Conservation (phyloP, 2,888 invertebrate genomes). For the Cotesia congregata region DNA sequence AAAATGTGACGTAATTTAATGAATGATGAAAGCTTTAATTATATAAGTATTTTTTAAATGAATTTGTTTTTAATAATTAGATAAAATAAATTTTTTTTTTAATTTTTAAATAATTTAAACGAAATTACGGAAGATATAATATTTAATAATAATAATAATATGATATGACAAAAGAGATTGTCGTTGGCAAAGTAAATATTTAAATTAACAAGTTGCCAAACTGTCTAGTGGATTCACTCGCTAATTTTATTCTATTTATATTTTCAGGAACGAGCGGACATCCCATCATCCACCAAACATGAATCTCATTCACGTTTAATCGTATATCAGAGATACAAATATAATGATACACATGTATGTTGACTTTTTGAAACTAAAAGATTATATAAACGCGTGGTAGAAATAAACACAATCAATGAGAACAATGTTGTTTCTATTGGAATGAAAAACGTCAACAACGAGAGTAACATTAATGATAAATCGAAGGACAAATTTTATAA, state of each 20-base stretch:
- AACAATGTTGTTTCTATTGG: slow-evolving; percentile 37
- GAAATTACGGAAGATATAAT: background rate
- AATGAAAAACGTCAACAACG: slow-evolving; percentile 41
- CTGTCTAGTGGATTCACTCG: slow-evolving; percentile 43
- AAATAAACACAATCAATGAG: slow-evolving; percentile 22
- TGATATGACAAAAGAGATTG: background rate
- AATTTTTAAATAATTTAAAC: background rate
- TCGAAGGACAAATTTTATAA: slow-evolving; percentile 24
- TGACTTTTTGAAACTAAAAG: slow-evolving; percentile 18
- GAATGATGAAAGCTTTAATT: too few species aligned
- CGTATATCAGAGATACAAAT: slow-evolving; percentile 2
- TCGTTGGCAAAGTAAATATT: background rate
- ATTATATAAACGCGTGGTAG: slow-evolving; percentile 40
- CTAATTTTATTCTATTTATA: slow-evolving; percentile 33
- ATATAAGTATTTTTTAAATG: too few species aligned
- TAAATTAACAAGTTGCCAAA: slow-evolving; percentile 46
- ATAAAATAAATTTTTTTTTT: too few species aligned
- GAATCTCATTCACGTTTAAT: slow-evolving; percentile 45
- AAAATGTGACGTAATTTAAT: too few species aligned
- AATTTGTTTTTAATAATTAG: too few species aligned
- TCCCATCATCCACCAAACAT: slow-evolving; percentile 35
- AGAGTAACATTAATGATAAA: slow-evolving; percentile 40
- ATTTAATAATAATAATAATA: slow-evolving; percentile 3
- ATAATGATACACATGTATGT: slow-evolving; percentile 25
- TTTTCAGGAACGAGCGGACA: slow-evolving; percentile 29